Base-by-base conservation (phyloP, 2,888 invertebrate species). In the Caenorhabditis virilis region DNA sequence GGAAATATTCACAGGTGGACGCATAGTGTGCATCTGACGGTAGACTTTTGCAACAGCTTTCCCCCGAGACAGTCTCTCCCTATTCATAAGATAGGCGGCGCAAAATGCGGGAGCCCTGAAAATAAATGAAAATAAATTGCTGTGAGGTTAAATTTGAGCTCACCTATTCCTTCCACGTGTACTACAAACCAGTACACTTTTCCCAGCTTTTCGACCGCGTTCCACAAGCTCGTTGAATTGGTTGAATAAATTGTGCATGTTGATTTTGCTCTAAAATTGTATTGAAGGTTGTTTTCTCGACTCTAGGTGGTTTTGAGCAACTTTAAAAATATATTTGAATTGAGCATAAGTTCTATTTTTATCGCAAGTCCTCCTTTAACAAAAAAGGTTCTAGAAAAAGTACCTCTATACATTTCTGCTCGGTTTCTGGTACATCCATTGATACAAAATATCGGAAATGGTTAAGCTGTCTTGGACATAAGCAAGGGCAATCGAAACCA, bases 61-160 rank as follows among this genome's bases (percentile, higher is more conserved):
- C 16, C 74, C 61, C 5, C 80, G 50, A 2, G 78, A 70, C 23
- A 76, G 57, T 23, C 68, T 58, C 45, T 79, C 66, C 13, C 59
- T 61, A 38, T 70, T 53, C 79, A 80, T 80, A 38, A 80, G 42
- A 41, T 80, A 78, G 16, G 80, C 80, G 30, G 78, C 76, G 7
- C 74, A 78, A 43, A 80, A 79, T 13, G 79, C 76, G 7, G 80
- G 80, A 1, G 78, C 80, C 15, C 79, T 69, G 52, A 55, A 58
- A 35, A 25, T 9, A 25, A 42, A 42, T 20, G 9, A 41, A 16
- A 7, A 6, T 9, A 3, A 43, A 43, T 20, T 20, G 30, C 30
- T 13, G 30, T 30, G 6, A 6, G 30, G 6, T 30, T 30, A 9
- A 9, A 13, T 6, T 13, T 30, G 30, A 13, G 4, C 66, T 20